Conservation (phyloP, 2,888 invertebrate genomes). For the Chrysolina americana region DNA sequence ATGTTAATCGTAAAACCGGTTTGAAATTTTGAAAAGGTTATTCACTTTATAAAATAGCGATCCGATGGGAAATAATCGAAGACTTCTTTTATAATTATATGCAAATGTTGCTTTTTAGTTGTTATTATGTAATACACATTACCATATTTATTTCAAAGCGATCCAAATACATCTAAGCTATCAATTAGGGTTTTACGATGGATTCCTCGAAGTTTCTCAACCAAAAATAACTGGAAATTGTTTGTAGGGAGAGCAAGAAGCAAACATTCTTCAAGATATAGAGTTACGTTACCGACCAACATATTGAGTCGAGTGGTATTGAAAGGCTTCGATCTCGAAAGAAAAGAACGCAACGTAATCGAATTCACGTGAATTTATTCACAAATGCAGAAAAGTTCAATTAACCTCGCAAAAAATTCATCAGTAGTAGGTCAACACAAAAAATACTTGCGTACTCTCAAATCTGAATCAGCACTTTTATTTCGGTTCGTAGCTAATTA, state of each 20-base stretch:
- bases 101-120: conserved; percentile 60
- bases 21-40: conserved; percentile 68
- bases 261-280: not conserved
- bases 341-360: not conserved
- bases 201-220: conserved; percentile 47
- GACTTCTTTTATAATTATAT: conserved; percentile 57
- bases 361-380: too few relatives aligned
- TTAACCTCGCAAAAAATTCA: too few relatives aligned
- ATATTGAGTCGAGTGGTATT: not conserved
- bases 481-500: too few relatives aligned
- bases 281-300: not conserved
- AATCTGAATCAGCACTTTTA: too few relatives aligned
- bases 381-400: too few relatives aligned
- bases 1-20: conserved; percentile 69
- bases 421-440: too few relatives aligned
- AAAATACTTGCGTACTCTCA: too few relatives aligned
- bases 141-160: conserved; percentile 60
- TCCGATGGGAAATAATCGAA: conserved; percentile 58
- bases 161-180: conserved; percentile 54
- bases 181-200: conserved; percentile 51
- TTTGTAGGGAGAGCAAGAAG: conserved; percentile 6
- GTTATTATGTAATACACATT: conserved; percentile 63
- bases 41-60: conserved; percentile 67
- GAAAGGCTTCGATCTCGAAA: not conserved
- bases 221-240: conserved; percentile 39